Evolutionary conservation across 1,140 invertebrate genomes (phyloP), one percentile per base, ranked within the genome.

Genomic region (Dryas iulia): DNA sequence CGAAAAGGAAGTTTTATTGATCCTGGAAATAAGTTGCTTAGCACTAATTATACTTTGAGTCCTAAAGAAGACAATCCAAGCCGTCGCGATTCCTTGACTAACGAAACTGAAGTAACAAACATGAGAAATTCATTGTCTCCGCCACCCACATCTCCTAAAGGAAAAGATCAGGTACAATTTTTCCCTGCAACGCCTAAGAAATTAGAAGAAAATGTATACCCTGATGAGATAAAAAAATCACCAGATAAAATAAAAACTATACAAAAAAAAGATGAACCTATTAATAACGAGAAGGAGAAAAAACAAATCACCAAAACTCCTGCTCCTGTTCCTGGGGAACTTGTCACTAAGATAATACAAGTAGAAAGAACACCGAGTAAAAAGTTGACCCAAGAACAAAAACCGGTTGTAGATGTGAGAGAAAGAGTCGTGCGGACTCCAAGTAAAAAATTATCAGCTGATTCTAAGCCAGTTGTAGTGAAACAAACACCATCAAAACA

Each of bases 1-100:
- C 82, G 91, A 18, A 92, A 92, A 77, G 87, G 89, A 52, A 92
- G 92, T 76, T 92, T 92, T 76, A 86, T 92, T 47, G 92, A 92
- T 85, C 92, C 92, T 12, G 78, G 77, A 52, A 92, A 90, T 78
- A 92, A 92, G 74, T 71, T 92, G 18, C 76, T 92, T 7, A 84
- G 82, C 47, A 89, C 91, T 21, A 88, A 86, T 66, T 92, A 92
- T 62, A 78, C 77, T 30, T 70, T 92, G 24, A 87, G 73, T 66
- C 82, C 78, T 47, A 92, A 92, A 80, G 90, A 90, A 61, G 91
- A 91, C 64, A 84, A 88, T 52, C 69, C 72, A 11, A 77, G 64
- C 58, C 73, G 84, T 53, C 81, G 83, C 39, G 78, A 65, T 62
- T 89, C 87, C 14, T 56, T 89, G 31, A 76, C 83, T 5, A 73